Conservation (phyloP, 2,113 vertebrate species). For the Hystrix brachyura region DNA sequence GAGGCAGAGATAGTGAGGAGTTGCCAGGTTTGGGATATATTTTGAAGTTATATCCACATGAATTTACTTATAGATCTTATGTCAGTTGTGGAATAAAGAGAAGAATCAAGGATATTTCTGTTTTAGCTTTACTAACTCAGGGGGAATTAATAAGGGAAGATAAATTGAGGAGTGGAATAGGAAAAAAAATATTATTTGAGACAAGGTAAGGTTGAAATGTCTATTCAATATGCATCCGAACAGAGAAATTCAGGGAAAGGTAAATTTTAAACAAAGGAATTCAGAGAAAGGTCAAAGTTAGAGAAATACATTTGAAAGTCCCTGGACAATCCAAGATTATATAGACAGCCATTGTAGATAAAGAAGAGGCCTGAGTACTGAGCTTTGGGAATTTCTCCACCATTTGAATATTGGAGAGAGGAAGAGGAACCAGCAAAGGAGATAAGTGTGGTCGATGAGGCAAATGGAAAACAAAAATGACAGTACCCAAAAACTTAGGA, state of each 20-base stretch:
- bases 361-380: background rate
- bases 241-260: background rate
- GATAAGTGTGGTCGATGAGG: background rate
- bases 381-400: background rate
- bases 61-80: background rate
- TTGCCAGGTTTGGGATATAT: background rate
- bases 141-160: background rate
- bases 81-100: background rate
- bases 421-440: background rate
- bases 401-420: background rate
- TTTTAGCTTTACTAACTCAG: constrained; percentile 2
- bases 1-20: background rate
- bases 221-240: background rate
- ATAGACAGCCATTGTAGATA: background rate
- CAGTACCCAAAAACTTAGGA: background rate
- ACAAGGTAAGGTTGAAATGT: background rate
- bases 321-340: background rate
- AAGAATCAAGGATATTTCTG: constrained; percentile 24
- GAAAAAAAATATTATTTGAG: background rate
- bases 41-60: background rate
- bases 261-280: background rate
- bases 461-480: constrained; percentile 23
- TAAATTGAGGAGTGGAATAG: background rate
- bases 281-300: background rate
- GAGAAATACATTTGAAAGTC: background rate